Evolutionary conservation across 1,140 invertebrate species (phyloP), one percentile per base, ranked within the genome.

Genomic region (Chionoecetes opilio): DNA sequence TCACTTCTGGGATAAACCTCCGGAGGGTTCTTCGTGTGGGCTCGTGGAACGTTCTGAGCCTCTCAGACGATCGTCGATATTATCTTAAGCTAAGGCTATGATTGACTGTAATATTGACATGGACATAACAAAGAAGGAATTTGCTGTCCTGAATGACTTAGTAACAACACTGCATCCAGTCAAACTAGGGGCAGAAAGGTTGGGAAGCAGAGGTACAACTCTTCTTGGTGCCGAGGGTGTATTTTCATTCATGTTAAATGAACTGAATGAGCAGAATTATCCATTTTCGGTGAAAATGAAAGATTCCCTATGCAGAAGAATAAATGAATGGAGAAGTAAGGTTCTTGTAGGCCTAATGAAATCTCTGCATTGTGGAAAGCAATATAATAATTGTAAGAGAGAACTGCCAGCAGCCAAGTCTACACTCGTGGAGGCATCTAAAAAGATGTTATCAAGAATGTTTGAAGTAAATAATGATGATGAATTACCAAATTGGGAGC

Each of bases 191-290:
- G 6, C 89, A 91, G 89, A 91, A 41, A 91, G 89, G 89, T 17
- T 91, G 89, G 89, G 89, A 91, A 9, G n/a, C 37, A 91, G 89
- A 91, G 41, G n/a, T 91, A 91, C 89, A 91, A 91, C 89, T 91
- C 9, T 91, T 41, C 89, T 91, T 91, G 14, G 34, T 91, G 21
- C 89, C n/a, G 21, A 26, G n/a, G 38, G 38, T 41, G 14, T 41
- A 14, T 41, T 41, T 41, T 41, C 38, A 41, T 41, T 41, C 38
- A 41, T 41, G 38, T 41, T 41, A 14, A 41, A n/a, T n/a, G 38
- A 41, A 41, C 14, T 41, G 38, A 41, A 41, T 41, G 38, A 41
- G 14, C 38, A 41, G n/a, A 41, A 14, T 41, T 14, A 41, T 41
- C 3, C 3, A 41, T 91, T 91, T 41, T 91, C 89, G n/a, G 37